Evolutionary conservation across 2,113 vertebrate genomes (phyloP), one percentile per base, ranked within the genome.

Genomic region (Camelus dromedarius): DNA sequence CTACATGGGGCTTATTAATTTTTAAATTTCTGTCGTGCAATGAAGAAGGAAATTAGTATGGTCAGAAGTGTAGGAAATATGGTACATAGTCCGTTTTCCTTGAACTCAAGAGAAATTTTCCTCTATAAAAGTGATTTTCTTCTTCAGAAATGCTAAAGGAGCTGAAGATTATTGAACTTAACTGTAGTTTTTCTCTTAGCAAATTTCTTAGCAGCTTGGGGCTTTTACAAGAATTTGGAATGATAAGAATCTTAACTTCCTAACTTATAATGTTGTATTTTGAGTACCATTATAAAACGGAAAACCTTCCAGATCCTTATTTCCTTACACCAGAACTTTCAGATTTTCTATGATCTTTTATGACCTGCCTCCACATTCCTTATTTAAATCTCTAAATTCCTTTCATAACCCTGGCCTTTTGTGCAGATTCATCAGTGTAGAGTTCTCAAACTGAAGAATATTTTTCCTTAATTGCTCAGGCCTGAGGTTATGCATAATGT

Each of bases 191-290:
- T 66, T 77, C 52, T 85, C 88, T 89, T 89, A 76, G 58, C 4
- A 85, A 93, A 82, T 81, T 76, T 72, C 48, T 87, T 72, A 60
- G 32, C 26, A 93, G 72, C 38, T 54, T 88, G 38, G 60, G 54
- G 30, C 76, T 96, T 95, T 95, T 73, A 66, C 2, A 79, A 89
- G 93, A 88, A 91, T 62, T 95, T 93, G 62, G 52, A 94, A 86
- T 93, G 56, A 75, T 28, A 80, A 90, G 38, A 70, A 91, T 95
- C 81, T 92, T 69, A 69, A 56, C n/a, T 90, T 81, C 10, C 26
- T 90, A 42, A 87, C 10, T 79, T 81, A 28, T 5, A 52, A 20
- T 64, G 12, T 38, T 83, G 20, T 52, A 38, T 66, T 95, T 56
- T 95, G 50, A 94, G 60, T 89, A 67, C 54, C 22, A 80, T 20